Conservation (phyloP, 2,797 vertebrate species). For the Pachyuromys duprasi region DNA sequence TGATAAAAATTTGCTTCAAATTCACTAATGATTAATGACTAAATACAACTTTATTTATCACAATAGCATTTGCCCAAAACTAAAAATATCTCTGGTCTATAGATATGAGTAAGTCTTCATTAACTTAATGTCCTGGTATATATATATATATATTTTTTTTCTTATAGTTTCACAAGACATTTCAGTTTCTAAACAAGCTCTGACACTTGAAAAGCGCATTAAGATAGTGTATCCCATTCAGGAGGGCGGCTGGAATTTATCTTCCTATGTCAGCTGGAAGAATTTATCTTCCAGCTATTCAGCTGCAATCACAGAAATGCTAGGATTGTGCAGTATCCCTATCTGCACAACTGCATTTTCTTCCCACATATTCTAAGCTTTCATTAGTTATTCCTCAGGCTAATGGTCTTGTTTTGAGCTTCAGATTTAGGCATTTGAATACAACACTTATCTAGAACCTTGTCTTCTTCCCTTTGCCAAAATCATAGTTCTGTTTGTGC, state of each 20-base stretch:
- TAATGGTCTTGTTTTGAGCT: background rate
- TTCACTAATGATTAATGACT: conserved; percentile 22
- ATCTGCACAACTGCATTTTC: background rate
- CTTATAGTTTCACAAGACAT: conserved; percentile 11
- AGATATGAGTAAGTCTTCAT: background rate
- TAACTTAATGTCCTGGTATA: background rate
- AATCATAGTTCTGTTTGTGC: conserved; percentile 13
- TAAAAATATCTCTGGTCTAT: background rate
- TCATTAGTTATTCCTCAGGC: background rate
- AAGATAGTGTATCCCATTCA: background rate
- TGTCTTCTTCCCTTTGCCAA: conserved; percentile 7
- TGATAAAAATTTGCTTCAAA: conserved; percentile 23
- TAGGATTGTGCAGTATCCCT: background rate
- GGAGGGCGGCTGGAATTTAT: background rate
- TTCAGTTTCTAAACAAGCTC: conserved; percentile 47
- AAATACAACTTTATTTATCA: background rate
- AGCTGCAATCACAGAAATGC: background rate
- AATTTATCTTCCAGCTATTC: background rate
- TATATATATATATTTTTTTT: background rate
- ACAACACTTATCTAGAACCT: background rate
- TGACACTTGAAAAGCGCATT: background rate
- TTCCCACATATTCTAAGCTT: background rate
- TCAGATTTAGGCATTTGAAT: background rate
- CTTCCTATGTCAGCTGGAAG: conserved; percentile 1
- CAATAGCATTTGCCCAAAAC: conserved; percentile 17